Percentiles rank a stretch among this genome's conserved stretches.
These are phyloP conservation scores for Athalia rosae DNA, from an alignment of 2,888 invertebrate species.

Conservation along the genomic window DNA sequence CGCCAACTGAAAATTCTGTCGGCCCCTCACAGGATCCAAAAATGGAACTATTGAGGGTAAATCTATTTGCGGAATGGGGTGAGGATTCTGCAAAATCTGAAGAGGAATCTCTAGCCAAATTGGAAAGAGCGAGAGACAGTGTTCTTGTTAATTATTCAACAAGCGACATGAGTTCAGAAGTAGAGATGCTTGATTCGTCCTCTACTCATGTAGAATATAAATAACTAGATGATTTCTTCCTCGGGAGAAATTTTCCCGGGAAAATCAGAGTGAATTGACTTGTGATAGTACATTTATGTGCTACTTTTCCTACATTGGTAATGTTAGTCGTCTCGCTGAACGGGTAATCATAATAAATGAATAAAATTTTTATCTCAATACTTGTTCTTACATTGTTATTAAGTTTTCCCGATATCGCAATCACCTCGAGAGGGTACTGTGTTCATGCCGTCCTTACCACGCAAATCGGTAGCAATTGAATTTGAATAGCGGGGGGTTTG, in stretches of 20 bases:
- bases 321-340: too few relatives aligned
- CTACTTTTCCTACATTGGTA: too few relatives aligned
- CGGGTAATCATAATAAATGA: too few relatives aligned
- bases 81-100: slow-evolving; percentile 67
- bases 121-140: slow-evolving; percentile 60
- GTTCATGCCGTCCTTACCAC: too few relatives aligned
- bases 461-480: too few relatives aligned
- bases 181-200: slow-evolving; percentile 73
- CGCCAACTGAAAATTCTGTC: slow-evolving; percentile 56
- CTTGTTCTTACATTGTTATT: too few relatives aligned
- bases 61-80: slow-evolving; percentile 69
- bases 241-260: not conserved
- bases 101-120: slow-evolving; percentile 61
- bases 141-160: slow-evolving; percentile 67
- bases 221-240: slow-evolving; percentile 34
- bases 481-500: too few relatives aligned
- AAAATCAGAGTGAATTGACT: too few relatives aligned
- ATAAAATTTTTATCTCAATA: too few relatives aligned
- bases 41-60: slow-evolving; percentile 69
- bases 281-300: too few relatives aligned
- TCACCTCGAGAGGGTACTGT: too few relatives aligned
- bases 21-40: slow-evolving; percentile 60
- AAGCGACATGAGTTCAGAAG: slow-evolving; percentile 70
- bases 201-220: slow-evolving; percentile 69
- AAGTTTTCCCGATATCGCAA: too few relatives aligned